These are phyloP conservation scores for Caenorhabditis latens DNA, from an alignment of 1,140 invertebrate genomes.

Conservation along the genomic window DNA sequence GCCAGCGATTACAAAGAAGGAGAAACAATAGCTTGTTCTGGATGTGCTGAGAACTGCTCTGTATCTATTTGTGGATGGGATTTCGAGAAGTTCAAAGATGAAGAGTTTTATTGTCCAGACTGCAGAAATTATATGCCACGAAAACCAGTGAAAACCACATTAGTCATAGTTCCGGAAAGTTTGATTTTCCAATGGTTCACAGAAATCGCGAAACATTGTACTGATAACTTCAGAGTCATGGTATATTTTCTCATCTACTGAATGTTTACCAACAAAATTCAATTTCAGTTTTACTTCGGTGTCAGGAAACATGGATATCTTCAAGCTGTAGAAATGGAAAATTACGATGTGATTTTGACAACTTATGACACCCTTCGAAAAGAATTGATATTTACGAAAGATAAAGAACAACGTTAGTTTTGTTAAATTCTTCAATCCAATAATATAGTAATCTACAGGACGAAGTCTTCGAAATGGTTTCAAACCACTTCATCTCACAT, in stretches of 20 bases:
- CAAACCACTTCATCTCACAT: not conserved
- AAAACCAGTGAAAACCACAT: not conserved
- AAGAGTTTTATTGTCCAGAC: not conserved
- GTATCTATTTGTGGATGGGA: not conserved
- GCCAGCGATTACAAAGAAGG: not conserved
- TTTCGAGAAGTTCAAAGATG: not conserved
- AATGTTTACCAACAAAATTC: not conserved
- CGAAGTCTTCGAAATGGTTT: not conserved
- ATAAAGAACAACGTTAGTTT: not conserved
- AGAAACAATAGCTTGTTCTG: not conserved
- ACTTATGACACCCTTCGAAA: slow-evolving; percentile 22
- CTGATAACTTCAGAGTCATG: slow-evolving; percentile 23
- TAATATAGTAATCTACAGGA: not conserved
- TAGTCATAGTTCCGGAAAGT: slow-evolving; percentile 21
- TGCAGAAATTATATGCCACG: not conserved
- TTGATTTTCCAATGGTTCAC: slow-evolving; percentile 45
- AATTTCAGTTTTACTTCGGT: slow-evolving; percentile 40
- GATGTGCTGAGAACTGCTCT: not conserved
- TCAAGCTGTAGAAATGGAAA: not conserved
- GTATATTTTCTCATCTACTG: not conserved
- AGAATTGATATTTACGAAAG: not conserved
- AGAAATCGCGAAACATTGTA: slow-evolving; percentile 17
- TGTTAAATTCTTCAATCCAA: not conserved
- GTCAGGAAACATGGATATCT: slow-evolving; percentile 27
- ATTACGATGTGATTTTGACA: slow-evolving; percentile 22